Evolutionary conservation across 2,888 invertebrate species (phyloP).

Genomic region (Allacma fusca): DNA sequence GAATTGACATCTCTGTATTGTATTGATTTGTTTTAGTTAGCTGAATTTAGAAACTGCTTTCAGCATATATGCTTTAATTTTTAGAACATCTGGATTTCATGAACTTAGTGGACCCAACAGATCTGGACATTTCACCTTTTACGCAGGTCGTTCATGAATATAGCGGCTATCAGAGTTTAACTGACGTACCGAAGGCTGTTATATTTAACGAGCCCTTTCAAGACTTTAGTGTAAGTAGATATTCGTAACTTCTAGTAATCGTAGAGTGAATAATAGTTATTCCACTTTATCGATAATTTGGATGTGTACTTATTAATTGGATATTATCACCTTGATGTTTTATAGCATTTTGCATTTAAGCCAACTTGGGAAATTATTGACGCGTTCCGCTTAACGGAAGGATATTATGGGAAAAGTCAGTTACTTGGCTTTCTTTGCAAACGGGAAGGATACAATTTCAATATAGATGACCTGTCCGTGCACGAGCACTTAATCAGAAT

Average conservation of each 20-base stretch:
- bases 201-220: conserved; percentile 73
- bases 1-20: too few relatives aligned
- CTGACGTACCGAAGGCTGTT: conserved; percentile 87
- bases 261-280: too few relatives aligned
- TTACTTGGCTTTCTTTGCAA: conserved; percentile 83
- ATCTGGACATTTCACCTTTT: conserved; percentile 81
- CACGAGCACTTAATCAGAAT: conserved; percentile 75
- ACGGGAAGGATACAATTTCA: conserved; percentile 80
- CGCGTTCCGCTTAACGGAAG: conserved; percentile 74
- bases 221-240: conserved; percentile 66
- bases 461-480: conserved; percentile 66
- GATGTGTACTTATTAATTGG: background rate
- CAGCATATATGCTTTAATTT: too few relatives aligned
- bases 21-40: too few relatives aligned
- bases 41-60: too few relatives aligned
- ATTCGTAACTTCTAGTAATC: too few relatives aligned
- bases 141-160: conserved; percentile 89
- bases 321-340: conserved; percentile 48
- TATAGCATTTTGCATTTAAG: conserved; percentile 71
- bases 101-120: conserved; percentile 76
- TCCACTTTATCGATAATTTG: too few relatives aligned
- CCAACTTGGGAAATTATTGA: conserved; percentile 79
- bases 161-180: conserved; percentile 93
- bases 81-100: conserved; percentile 96
- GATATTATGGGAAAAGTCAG: conserved; percentile 82